Evolutionary conservation across 2,888 invertebrate genomes (phyloP).

Genomic region (Chrysolina americana): DNA sequence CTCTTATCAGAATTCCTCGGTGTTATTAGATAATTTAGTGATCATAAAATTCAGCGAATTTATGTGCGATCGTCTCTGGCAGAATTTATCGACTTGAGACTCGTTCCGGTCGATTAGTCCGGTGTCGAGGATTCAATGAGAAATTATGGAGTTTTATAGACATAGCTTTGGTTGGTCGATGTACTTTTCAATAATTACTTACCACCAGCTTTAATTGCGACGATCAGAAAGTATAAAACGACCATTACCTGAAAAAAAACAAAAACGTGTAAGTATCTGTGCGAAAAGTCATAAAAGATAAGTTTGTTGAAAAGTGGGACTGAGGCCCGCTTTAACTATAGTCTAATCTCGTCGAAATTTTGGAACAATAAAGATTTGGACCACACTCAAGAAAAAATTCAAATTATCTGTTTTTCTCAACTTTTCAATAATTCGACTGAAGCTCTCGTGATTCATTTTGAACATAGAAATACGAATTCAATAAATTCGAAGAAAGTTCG

Average conservation of each 20-base stretch:
- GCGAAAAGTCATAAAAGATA: not conserved
- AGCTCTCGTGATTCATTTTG: too few species aligned
- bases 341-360: too few species aligned
- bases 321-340: too few species aligned
- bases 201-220: not conserved
- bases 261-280: not conserved
- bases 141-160: slow-evolving; percentile 14
- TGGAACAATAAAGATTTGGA: too few species aligned
- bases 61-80: slow-evolving; percentile 13
- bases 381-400: too few species aligned
- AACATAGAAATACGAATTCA: too few species aligned
- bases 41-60: slow-evolving; percentile 27
- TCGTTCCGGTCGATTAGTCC: slow-evolving; percentile 19
- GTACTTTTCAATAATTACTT: slow-evolving; percentile 1
- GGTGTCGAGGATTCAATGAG: slow-evolving; percentile 12
- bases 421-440: too few species aligned
- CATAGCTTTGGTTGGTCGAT: not conserved
- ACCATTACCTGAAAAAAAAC: slow-evolving; percentile 26
- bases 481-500: too few species aligned
- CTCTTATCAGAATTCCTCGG: slow-evolving; percentile 27
- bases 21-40: slow-evolving; percentile 25
- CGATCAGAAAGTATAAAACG: not conserved
- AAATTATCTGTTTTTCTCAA: too few species aligned
- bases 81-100: slow-evolving; percentile 23
- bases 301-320: too few species aligned